These are phyloP conservation scores for Tokudaia tokunoshimensis DNA, from an alignment of 2,797 vertebrate genomes.

Conservation along the genomic window DNA sequence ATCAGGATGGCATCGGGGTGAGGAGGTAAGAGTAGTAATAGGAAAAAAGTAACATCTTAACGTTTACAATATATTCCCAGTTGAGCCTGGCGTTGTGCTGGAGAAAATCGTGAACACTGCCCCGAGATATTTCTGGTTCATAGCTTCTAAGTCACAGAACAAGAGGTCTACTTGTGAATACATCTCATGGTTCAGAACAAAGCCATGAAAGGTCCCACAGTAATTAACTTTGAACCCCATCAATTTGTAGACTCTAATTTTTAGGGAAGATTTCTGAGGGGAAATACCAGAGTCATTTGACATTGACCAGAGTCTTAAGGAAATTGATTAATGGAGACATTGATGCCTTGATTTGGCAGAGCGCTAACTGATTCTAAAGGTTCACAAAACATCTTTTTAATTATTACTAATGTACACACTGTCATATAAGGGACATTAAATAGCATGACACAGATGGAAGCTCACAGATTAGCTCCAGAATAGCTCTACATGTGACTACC, in stretches of 20 bases:
- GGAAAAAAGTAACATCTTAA: background rate
- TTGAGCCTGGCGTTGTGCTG: background rate
- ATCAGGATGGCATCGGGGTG: background rate
- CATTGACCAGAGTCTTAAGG: background rate
- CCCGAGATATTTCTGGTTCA: background rate
- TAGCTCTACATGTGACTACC: background rate
- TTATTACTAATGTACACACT: background rate
- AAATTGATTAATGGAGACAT: background rate
- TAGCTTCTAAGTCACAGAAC: background rate
- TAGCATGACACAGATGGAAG: background rate
- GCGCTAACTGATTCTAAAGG: background rate
- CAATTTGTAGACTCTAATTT: background rate
- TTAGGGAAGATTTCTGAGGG: background rate
- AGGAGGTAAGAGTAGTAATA: background rate
- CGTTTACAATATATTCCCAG: background rate
- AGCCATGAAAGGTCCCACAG: background rate
- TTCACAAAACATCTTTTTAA: background rate
- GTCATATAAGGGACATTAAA: background rate
- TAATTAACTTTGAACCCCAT: background rate
- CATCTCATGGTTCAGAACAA: background rate
- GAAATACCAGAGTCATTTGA: background rate
- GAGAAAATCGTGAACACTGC: background rate
- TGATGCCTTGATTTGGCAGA: background rate
- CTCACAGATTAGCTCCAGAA: background rate
- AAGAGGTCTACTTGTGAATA: background rate